phyloP scores from a whole-genome alignment of 2,888 invertebrate genomes.

The Fragum fragum region DNA sequence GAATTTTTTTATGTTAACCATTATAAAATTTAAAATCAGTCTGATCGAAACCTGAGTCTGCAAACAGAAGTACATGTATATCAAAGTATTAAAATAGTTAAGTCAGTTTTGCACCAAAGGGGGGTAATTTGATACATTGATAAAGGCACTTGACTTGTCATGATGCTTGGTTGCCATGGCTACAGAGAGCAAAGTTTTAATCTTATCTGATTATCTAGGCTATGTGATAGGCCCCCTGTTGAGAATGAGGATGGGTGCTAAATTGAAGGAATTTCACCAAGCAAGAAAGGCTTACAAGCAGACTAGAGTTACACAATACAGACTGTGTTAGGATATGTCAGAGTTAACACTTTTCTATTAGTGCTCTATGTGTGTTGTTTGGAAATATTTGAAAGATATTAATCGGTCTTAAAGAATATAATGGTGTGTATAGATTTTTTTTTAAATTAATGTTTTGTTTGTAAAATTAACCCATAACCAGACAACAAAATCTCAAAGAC shows the following conservation, averaged over 20 bases:
- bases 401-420: background rate
- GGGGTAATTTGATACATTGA: slow-evolving; percentile 27
- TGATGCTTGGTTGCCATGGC: slow-evolving; percentile 58
- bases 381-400: background rate
- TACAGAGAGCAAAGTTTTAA: slow-evolving; percentile 59
- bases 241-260: slow-evolving; percentile 40
- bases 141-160: slow-evolving; percentile 49
- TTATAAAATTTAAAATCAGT: no score
- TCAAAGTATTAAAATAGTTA: background rate
- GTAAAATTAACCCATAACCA: background rate
- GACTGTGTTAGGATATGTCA: background rate
- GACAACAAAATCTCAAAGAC: background rate
- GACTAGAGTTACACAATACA: slow-evolving; percentile 20
- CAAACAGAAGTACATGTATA: no score
- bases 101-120: background rate
- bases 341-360: slow-evolving; percentile 12
- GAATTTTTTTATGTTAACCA: no score
- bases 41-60: no score
- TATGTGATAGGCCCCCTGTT: slow-evolving; percentile 64
- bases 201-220: slow-evolving; percentile 64
- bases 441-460: background rate
- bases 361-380: background rate
- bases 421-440: background rate
- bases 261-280: slow-evolving; percentile 18
- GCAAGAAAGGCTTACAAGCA: slow-evolving; percentile 25